Conservation (phyloP, 2,113 vertebrate species). For the Alaudala cheleensis region DNA sequence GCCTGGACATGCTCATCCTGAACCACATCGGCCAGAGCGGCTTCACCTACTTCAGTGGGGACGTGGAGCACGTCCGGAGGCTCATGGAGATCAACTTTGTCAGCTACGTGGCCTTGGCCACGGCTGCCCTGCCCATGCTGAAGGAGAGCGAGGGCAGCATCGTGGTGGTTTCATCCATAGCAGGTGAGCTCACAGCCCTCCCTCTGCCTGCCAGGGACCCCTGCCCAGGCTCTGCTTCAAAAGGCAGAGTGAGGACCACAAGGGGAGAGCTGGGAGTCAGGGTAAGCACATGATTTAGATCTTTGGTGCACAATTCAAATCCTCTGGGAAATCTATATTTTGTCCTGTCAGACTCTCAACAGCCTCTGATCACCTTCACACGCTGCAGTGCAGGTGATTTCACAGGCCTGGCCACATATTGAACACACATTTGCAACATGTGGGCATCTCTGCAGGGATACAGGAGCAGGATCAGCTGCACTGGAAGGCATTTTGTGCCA, state of each 20-base stretch:
- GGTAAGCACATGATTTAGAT: fast-evolving
- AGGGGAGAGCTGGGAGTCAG: not conserved
- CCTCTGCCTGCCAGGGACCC: not conserved
- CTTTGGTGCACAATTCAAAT: not conserved
- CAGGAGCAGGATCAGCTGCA: not conserved
- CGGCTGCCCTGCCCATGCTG: constrained; percentile 72
- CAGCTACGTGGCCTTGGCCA: constrained; percentile 71
- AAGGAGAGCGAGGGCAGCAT: constrained; percentile 71
- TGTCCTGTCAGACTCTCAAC: not conserved
- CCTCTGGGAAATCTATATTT: not conserved
- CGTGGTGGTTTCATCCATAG: constrained; percentile 64
- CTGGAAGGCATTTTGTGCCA: not conserved
- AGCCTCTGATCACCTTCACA: not conserved
- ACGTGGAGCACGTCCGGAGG: not conserved
- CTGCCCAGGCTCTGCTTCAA: not conserved
- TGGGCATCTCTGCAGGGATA: not conserved
- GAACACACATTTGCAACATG: fast-evolving
- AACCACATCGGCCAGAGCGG: constrained; percentile 58
- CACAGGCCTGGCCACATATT: fast-evolving
- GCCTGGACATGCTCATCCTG: constrained; percentile 79
- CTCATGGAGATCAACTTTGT: constrained; percentile 73
- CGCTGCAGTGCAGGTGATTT: not conserved
- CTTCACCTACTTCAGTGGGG: constrained; percentile 28
- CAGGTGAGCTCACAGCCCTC: constrained; percentile 63
- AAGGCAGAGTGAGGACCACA: not conserved